phyloP scores from a whole-genome alignment of 2,888 invertebrate genomes.

The Elmis aenea region DNA sequence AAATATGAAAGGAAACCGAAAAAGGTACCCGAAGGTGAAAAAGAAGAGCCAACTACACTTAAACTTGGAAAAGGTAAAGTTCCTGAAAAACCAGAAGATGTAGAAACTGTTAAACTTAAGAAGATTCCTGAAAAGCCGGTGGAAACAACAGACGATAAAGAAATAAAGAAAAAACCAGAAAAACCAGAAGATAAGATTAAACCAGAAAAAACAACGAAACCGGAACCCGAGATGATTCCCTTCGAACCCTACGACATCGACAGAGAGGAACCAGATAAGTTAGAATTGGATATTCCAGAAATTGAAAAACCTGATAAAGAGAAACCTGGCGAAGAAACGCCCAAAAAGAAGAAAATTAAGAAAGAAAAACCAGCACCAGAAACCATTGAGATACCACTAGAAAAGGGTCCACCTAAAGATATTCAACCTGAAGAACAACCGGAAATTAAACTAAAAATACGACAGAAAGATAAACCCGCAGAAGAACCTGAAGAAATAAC shows the following conservation, averaged over 20 bases:
- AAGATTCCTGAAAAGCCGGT: slow-evolving; percentile 42
- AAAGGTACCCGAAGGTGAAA: slow-evolving; percentile 19
- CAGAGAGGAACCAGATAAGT: slow-evolving; percentile 40
- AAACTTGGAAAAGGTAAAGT: slow-evolving; percentile 46
- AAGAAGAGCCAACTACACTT: slow-evolving; percentile 40
- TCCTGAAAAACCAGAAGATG: slow-evolving; percentile 35
- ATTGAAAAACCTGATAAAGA: slow-evolving; percentile 28
- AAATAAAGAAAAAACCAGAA: slow-evolving; percentile 21
- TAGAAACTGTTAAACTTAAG: slow-evolving; percentile 38
- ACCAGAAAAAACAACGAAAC: slow-evolving; percentile 34
- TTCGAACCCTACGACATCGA: slow-evolving; percentile 44
- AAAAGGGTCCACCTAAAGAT: slow-evolving; percentile 43
- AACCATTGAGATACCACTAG: slow-evolving; percentile 36
- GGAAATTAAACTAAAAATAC: slow-evolving; percentile 42
- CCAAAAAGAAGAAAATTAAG: slow-evolving; percentile 28
- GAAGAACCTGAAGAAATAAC: slow-evolving; percentile 40
- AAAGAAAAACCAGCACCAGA: slow-evolving; percentile 27
- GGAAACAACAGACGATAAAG: slow-evolving; percentile 29
- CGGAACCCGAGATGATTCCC: slow-evolving; percentile 37
- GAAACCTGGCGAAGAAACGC: slow-evolving; percentile 24
- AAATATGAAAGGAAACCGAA: slow-evolving; percentile 32
- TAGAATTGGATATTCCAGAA: slow-evolving; percentile 41
- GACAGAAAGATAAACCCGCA: slow-evolving; percentile 31
- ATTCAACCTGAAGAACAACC: slow-evolving; percentile 44
- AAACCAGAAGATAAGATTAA: slow-evolving; percentile 38